Base-by-base conservation (phyloP, 2,113 vertebrate species). In the Xenus cinereus region DNA sequence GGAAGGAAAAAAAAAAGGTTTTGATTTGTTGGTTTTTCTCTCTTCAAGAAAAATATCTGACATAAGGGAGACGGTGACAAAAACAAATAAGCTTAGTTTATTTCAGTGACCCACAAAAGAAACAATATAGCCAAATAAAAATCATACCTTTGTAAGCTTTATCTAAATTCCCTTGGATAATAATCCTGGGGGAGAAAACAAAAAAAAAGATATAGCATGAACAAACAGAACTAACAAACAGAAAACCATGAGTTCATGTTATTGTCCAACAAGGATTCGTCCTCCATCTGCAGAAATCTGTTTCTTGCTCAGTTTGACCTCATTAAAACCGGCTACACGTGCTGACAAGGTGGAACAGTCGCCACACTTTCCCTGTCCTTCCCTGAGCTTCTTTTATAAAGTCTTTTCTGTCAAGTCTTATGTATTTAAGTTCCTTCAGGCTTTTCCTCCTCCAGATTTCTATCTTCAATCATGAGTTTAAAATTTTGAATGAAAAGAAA, bases 81-180 rank as follows among this genome's bases (percentile, higher is more conserved):
- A 92, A 66, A 10, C 46, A 83, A 82, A 32, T 21, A 37, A 66
- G 2, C 48, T 76, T 20, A 66, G 9, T 23, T 84, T 50, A 54
- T 39, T 74, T 54, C 53, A 64, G 14, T 6, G 14, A 21, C 12
- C 10, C 54, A 32, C 5, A 22, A 24, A 60, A 82, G 5, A 71
- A 86, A 54, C 20, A 77, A 67, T 2, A 71, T 2, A 69, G 21
- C 2, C 71, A 84, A 92, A 21, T 46, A 78, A 56, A 77, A 78
- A 13, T 33, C 86, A 33, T 97, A 98, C 97, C 96, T 97, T 98
- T 93, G 82, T 33, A 84, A 86, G 56, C 39, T 91, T 89, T 24
- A 16, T 83, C 78, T 83, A 91, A 94, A 73, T 92, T 90, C 48
- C 93, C 92, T 63, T 89, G 27, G 56, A 90, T 73, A 59, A 77